These are phyloP conservation scores for Silurus glanis DNA, from an alignment of 2,113 vertebrate species.

Conservation along the genomic window DNA sequence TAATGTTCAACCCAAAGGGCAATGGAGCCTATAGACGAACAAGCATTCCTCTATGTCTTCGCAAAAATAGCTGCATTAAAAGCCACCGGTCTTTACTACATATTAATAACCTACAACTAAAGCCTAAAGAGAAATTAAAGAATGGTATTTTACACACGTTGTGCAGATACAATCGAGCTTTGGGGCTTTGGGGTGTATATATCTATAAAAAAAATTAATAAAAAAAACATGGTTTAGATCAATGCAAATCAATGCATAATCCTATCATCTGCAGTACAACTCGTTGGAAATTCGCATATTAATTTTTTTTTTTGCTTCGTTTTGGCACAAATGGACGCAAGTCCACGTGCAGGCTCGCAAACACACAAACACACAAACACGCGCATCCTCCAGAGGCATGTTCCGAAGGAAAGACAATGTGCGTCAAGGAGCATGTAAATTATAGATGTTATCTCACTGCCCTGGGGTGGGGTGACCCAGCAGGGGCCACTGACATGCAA, in stretches of 20 bases:
- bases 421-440: constrained; percentile 49
- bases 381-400: constrained; percentile 32
- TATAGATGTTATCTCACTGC: constrained; percentile 46
- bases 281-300: too few relatives aligned
- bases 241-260: neutral
- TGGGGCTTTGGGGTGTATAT: too few relatives aligned
- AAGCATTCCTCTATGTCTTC: constrained; percentile 41
- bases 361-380: constrained; percentile 9
- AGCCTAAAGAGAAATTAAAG: neutral
- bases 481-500: constrained; percentile 7
- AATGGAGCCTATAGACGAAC: constrained; percentile 35
- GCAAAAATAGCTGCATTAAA: constrained; percentile 48
- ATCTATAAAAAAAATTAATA: neutral
- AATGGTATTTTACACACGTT: neutral
- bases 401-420: constrained; percentile 49
- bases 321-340: neutral
- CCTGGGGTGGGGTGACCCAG: constrained; percentile 5
- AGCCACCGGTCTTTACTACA: constrained; percentile 34
- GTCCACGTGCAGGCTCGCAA: neutral
- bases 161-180: neutral
- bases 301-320: neutral
- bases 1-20: constrained; percentile 37
- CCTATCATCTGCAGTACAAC: neutral
- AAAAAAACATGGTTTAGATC: neutral
- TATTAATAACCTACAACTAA: neutral